Evolutionary conservation across 2,113 vertebrate species (phyloP).

Genomic region (Caranx ignobilis): DNA sequence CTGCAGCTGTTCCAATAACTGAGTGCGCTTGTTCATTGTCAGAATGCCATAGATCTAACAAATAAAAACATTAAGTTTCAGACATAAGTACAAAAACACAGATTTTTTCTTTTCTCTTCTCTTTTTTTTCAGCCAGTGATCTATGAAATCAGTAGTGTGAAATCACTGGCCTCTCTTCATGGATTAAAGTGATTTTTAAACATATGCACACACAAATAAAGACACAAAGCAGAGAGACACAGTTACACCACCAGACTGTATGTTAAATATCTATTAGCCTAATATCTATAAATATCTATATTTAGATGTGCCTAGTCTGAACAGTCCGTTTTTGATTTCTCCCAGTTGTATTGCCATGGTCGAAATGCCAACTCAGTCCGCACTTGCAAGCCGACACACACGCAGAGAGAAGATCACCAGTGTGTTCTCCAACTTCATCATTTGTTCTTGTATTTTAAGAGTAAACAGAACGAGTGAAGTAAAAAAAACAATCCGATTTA

Average conservation of each 20-base stretch:
- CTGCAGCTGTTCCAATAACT: constrained; percentile 89
- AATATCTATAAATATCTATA: neutral
- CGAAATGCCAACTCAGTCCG: constrained; percentile 57
- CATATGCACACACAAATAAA: constrained; percentile 24
- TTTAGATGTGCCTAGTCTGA: constrained; percentile 39
- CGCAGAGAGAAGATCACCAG: constrained; percentile 16
- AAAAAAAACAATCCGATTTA: neutral
- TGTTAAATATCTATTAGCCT: neutral
- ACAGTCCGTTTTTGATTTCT: constrained; percentile 45
- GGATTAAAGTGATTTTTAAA: constrained; percentile 19
- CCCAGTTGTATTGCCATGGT: constrained; percentile 27
- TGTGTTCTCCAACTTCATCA: constrained; percentile 12
- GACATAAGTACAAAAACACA: constrained; percentile 73
- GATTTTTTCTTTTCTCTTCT: neutral
- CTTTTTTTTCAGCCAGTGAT: constrained; percentile 18
- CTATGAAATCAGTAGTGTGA: constrained; percentile 32
- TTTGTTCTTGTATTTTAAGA: neutral
- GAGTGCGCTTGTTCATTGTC: constrained; percentile 89
- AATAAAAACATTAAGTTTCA: constrained; percentile 85
- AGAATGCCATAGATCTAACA: constrained; percentile 90
- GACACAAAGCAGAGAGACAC: constrained; percentile 40
- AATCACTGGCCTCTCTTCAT: constrained; percentile 24
- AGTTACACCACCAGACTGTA: constrained; percentile 9
- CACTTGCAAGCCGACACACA: constrained; percentile 29
- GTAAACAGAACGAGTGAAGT: neutral